Conservation (phyloP, 2,888 invertebrate species). For the Chrysomela aeneicollis region DNA sequence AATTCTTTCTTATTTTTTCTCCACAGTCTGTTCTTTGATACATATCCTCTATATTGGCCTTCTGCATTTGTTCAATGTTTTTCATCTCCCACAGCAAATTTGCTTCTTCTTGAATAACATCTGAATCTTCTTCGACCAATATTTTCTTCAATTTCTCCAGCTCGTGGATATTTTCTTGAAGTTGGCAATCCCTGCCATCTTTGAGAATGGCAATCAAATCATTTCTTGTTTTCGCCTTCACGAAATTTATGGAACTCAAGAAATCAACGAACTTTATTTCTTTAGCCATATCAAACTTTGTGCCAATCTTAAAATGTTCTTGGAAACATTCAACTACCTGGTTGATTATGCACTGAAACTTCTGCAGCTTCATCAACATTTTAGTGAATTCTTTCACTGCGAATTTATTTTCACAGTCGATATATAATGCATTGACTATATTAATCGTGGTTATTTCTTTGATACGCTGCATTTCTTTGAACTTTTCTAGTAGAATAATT, state of each 20-base stretch:
- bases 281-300: constrained; percentile 61
- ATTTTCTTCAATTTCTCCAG: constrained; percentile 59
- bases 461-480: constrained; percentile 51
- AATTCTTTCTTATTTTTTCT: constrained; percentile 57
- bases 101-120: constrained; percentile 55
- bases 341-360: constrained; percentile 53
- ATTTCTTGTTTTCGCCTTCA: constrained; percentile 66
- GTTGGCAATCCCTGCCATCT: constrained; percentile 61
- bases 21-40: constrained; percentile 46
- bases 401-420: constrained; percentile 47
- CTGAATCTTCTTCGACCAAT: constrained; percentile 63
- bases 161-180: constrained; percentile 49
- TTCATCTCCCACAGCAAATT: constrained; percentile 59
- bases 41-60: constrained; percentile 58
- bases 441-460: constrained; percentile 47
- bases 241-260: constrained; percentile 64
- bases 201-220: constrained; percentile 65
- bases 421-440: constrained; percentile 43
- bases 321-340: constrained; percentile 53
- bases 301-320: constrained; percentile 60
- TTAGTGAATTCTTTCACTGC: constrained; percentile 51
- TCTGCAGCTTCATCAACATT: constrained; percentile 53
- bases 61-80: constrained; percentile 57
- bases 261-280: constrained; percentile 64
- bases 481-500: constrained; percentile 51